Percentiles rank a stretch among this genome's conserved stretches.
phyloP scores from a whole-genome alignment of 2,888 invertebrate genomes.

The Pterobdella sp. region DNA sequence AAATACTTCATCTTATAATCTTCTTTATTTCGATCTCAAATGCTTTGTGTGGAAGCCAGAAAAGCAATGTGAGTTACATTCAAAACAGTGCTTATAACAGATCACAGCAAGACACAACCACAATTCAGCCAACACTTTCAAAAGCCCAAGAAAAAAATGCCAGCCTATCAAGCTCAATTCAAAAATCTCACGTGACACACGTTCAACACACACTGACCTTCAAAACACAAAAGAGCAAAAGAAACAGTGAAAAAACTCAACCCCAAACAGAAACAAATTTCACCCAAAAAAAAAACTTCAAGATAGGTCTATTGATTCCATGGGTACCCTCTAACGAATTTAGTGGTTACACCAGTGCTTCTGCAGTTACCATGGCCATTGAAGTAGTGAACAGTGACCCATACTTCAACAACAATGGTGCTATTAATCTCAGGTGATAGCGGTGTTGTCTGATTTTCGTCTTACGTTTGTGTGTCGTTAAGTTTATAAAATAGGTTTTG shows the following conservation, averaged over 20 bases:
- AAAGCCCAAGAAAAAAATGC: not conserved
- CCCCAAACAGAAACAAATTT: too few relatives aligned
- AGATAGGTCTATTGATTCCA: slow-evolving; percentile 33
- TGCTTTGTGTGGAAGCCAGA: too few relatives aligned
- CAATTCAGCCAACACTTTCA: not conserved
- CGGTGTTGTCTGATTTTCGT: not conserved
- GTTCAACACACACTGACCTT: not conserved
- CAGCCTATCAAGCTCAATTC: not conserved
- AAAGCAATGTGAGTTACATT: slow-evolving; percentile 19
- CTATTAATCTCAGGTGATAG: slow-evolving; percentile 32
- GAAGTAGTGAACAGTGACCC: slow-evolving; percentile 29
- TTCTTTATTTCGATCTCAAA: too few relatives aligned
- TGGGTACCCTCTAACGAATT: slow-evolving; percentile 32
- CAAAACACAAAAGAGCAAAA: not conserved
- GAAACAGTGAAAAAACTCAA: not conserved
- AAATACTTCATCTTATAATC: too few relatives aligned
- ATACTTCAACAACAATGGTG: slow-evolving; percentile 25
- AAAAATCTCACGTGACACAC: not conserved
- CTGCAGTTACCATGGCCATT: slow-evolving; percentile 34
- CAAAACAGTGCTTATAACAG: not conserved
- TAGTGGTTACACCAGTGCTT: slow-evolving; percentile 34
- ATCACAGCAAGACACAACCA: not conserved
- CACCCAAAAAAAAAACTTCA: slow-evolving; percentile 25
- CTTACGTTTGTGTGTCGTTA: not conserved
- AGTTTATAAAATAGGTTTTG: not conserved